Conservation (phyloP, 2,797 vertebrate species). For the Myotis myotis region DNA sequence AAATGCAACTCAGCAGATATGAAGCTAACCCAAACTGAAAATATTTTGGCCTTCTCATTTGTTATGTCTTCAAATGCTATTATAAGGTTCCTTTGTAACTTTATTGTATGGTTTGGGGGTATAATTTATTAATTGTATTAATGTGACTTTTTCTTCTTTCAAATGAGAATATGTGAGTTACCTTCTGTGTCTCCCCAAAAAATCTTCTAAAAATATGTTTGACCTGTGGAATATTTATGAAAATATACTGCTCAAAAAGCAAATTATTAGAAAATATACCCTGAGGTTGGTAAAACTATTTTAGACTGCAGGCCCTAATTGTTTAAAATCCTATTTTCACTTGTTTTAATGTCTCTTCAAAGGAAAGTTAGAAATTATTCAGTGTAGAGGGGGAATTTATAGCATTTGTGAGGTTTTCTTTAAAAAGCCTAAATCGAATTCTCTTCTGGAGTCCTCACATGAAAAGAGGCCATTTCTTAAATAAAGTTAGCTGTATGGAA, state of each 20-base stretch:
- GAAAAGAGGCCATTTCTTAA: background rate
- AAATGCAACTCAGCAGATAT: background rate
- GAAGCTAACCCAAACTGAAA: background rate
- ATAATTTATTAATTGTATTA: background rate
- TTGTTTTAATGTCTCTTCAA: conserved; percentile 3
- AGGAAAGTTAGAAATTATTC: conserved; percentile 32
- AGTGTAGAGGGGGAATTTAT: background rate
- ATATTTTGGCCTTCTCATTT: conserved; percentile 11
- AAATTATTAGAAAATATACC: conserved; percentile 6
- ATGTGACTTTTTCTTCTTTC: conserved; percentile 20
- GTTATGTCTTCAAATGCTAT: background rate
- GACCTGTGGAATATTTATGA: conserved; percentile 29
- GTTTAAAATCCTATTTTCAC: background rate
- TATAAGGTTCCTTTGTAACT: background rate
- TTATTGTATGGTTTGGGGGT: background rate
- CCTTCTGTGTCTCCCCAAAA: background rate
- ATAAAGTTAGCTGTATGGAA: background rate
- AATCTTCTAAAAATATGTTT: conserved; percentile 17
- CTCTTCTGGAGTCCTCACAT: background rate
- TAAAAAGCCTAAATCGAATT: background rate
- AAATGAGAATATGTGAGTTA: conserved; percentile 30
- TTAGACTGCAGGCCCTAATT: background rate
- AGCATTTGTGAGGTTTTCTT: background rate
- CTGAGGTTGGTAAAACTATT: background rate
- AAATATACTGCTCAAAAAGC: conserved; percentile 42